These are phyloP conservation scores for Sterrhoptilus dennistouni DNA, from an alignment of 2,113 vertebrate genomes.

Conservation along the genomic window DNA sequence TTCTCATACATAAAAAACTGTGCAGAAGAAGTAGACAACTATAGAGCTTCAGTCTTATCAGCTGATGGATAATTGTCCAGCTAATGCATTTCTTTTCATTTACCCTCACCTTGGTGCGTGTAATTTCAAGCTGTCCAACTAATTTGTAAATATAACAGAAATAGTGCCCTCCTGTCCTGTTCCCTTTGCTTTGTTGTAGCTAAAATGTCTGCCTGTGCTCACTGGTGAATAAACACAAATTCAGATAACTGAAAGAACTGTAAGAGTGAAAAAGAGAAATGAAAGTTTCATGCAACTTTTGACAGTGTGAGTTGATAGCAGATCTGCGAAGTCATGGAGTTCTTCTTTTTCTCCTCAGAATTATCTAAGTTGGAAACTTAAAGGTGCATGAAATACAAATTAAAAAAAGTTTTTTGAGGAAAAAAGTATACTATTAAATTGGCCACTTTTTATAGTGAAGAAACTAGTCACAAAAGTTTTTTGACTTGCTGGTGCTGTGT, in stretches of 20 bases:
- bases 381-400: not conserved
- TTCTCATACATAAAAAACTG: not conserved
- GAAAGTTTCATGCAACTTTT: not conserved
- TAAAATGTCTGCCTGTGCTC: not conserved
- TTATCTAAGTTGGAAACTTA: not conserved
- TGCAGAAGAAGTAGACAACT: not conserved
- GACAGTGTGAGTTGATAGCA: not conserved
- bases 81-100: not conserved
- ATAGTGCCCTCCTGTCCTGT: not conserved
- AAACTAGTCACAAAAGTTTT: not conserved
- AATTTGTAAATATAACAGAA: not conserved
- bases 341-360: not conserved
- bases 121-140: not conserved
- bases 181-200: not conserved
- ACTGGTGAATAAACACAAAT: not conserved
- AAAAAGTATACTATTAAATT: not conserved
- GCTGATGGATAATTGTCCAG: not conserved
- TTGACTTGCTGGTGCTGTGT: not conserved
- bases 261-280: not conserved
- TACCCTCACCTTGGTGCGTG: accelerated
- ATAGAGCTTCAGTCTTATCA: not conserved
- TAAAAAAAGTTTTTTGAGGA: not conserved
- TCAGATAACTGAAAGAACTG: not conserved
- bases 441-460: not conserved
- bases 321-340: not conserved